Base-by-base conservation (phyloP, 2,797 vertebrate genomes). In the Lophura swinhoii region DNA sequence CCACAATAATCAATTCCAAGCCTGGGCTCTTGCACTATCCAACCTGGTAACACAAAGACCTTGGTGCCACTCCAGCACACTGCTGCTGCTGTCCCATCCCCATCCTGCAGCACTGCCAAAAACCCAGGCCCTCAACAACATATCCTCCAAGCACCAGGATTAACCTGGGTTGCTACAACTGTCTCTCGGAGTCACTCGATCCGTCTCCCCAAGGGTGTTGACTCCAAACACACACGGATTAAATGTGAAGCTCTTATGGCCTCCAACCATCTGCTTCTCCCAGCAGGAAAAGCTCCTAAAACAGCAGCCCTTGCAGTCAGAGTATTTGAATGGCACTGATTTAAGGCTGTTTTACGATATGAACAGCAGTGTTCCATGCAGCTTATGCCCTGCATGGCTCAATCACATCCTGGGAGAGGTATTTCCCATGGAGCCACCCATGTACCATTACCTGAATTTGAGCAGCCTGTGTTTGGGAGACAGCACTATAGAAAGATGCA, bases 261-360 rank as follows among this genome's bases (percentile, higher is more conserved):
- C 91, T 87, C 87, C 91, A 95, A 93, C 93, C 95, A 94, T 94
- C 96, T 96, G 95, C 96, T 89, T 85, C 78, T 94, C 89, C 75
- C 88, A 89, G 93, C 88, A 92, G 93, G 88, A 37, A 39, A 0
- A 71, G 75, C 66, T 95, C 88, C 87, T 84, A 46, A 71, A 88
- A 82, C 93, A 85, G 66, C 35, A 74, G 44, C 53, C 75, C 69
- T 85, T 82, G 49, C 31, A 85, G 67, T 15, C 75, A 12, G 37
- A 64, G 53, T 77, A 83, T 87, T 92, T 93, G 66, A 92, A 80
- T 58, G 35, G 24, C 29, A 33, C 29, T 80, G 16, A 58, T 68
- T 77, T 83, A 82, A 62, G 78, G 62, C 37, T 82, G 12, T 71
- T 88, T 92, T 46, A 91, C 84, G 70, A 87, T 87, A 72, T 1